Conservation (phyloP, 2,113 vertebrate genomes). For the Hydropotes inermis region DNA sequence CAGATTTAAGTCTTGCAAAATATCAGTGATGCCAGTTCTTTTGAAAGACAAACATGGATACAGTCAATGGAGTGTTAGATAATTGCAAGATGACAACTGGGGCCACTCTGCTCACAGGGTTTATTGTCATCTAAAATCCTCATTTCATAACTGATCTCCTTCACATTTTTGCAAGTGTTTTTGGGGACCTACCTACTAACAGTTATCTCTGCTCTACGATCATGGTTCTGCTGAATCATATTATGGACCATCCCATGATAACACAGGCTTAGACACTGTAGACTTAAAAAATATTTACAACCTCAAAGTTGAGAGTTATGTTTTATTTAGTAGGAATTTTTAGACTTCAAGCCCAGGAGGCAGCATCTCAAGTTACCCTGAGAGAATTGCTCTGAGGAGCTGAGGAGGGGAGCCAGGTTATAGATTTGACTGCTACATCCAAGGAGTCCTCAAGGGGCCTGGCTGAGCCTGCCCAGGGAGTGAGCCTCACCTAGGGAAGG, state of each 20-base stretch:
- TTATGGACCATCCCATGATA: neutral
- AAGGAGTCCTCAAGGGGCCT: neutral
- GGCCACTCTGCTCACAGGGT: neutral
- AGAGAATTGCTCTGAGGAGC: neutral
- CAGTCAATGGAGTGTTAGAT: neutral
- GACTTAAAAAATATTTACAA: neutral
- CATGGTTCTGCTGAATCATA: neutral
- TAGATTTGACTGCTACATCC: neutral
- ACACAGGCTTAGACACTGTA: neutral
- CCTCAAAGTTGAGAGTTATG: neutral
- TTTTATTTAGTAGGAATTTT: neutral
- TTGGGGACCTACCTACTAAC: neutral
- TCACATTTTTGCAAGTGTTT: neutral
- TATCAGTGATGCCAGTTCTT: neutral
- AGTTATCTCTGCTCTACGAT: neutral
- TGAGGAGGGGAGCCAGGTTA: neutral
- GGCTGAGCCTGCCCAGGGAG: neutral
- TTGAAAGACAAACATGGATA: neutral
- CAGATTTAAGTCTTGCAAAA: neutral
- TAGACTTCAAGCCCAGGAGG: accelerated
- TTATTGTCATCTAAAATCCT: neutral
- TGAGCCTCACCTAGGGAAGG: neutral
- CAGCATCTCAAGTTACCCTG: neutral
- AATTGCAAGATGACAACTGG: neutral
- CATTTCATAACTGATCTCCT: neutral